Percentiles rank a stretch among this genome's conserved stretches.
Evolutionary conservation across 2,113 vertebrate species (phyloP).

Genomic region (Ceratotherium simum): DNA sequence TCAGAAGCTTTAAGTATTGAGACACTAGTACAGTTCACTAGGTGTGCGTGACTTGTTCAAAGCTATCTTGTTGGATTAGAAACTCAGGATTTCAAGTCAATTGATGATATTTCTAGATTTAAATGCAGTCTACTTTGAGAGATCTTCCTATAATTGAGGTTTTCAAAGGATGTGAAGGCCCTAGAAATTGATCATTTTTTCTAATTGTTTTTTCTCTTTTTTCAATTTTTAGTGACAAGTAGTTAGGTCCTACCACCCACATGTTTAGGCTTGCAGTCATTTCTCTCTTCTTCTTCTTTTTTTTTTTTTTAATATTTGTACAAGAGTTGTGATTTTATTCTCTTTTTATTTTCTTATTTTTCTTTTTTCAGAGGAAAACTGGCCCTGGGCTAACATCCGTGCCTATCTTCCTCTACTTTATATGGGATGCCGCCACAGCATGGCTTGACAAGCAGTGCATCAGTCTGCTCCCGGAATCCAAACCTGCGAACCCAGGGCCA

Average conservation of each 20-base stretch:
- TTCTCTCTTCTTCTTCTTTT: not conserved
- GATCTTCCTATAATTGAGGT: not conserved
- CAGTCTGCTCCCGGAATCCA: no score
- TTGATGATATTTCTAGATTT: not conserved
- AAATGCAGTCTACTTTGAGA: slow-evolving; percentile 21
- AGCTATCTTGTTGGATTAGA: slow-evolving; percentile 8
- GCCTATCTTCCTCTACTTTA: no score
- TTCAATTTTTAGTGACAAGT: not conserved
- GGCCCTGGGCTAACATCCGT: no score
- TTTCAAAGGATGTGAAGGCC: not conserved
- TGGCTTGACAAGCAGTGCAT: no score
- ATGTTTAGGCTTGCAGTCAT: not conserved
- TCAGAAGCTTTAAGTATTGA: not conserved
- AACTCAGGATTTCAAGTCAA: slow-evolving; percentile 10
- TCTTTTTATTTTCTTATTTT: no score
- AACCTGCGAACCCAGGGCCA: no score
- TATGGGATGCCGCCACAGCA: no score
- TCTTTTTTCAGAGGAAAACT: no score
- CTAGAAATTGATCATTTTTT: not conserved
- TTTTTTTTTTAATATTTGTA: no score
- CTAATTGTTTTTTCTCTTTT: not conserved
- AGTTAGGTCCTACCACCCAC: not conserved
- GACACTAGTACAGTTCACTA: slow-evolving; percentile 28
- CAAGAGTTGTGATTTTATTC: no score
- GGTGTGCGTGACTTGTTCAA: not conserved